phyloP scores from a whole-genome alignment of 2,797 vertebrate species.

The Poeciliopsis gracilis region DNA sequence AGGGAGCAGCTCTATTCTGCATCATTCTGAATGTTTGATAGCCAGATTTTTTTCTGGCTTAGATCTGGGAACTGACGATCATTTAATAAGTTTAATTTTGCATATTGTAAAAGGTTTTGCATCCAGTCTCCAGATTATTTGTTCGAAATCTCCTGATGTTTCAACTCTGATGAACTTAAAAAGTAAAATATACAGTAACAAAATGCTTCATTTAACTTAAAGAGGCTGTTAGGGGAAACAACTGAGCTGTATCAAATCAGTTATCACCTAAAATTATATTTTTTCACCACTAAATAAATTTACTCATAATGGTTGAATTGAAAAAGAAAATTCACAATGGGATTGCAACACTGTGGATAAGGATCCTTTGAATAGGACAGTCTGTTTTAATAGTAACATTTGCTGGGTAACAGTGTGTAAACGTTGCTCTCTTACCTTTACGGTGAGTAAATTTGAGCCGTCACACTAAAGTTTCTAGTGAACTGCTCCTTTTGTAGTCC shows the following conservation, averaged over 20 bases:
- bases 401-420: constrained; percentile 25
- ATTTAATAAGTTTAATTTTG: not conserved
- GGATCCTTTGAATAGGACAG: constrained; percentile 15
- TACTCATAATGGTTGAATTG: not conserved
- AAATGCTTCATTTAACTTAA: not conserved
- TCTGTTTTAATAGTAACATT: constrained; percentile 31
- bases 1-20: not conserved
- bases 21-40: not conserved
- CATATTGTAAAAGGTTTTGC: not conserved
- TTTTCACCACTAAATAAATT: not conserved
- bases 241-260: not conserved
- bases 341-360: not conserved
- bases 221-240: not conserved
- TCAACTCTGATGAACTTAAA: not conserved
- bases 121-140: not conserved
- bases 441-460: constrained; percentile 34
- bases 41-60: not conserved
- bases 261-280: not conserved
- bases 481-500: constrained; percentile 36
- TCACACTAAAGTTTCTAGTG: constrained; percentile 42
- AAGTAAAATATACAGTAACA: not conserved
- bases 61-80: not conserved
- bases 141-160: not conserved
- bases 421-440: constrained; percentile 43
- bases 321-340: not conserved